Percentiles rank a stretch among this genome's conserved stretches.
Conservation (phyloP, 2,888 invertebrate species). For the Pachydiplax longipennis region DNA sequence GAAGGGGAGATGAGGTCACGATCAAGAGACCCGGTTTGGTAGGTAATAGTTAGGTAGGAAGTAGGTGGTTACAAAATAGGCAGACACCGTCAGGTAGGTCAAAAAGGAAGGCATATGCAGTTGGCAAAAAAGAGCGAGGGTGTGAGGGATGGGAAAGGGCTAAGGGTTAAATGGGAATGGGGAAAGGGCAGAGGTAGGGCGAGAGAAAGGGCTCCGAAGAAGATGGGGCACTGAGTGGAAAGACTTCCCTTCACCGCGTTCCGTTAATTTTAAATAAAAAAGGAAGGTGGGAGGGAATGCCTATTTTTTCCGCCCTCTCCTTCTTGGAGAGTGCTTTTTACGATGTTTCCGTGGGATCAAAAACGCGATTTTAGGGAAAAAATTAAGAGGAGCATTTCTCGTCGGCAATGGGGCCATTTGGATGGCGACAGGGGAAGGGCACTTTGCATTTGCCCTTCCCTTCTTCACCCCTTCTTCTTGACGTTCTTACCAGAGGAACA, state of each 20-base stretch:
- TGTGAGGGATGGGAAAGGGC: neutral
- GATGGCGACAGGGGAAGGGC: neutral
- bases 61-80: neutral
- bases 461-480: neutral
- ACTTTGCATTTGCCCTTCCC: neutral
- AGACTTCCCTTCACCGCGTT: slow-evolving; percentile 44
- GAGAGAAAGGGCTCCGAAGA: neutral
- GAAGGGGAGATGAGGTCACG: neutral
- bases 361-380: slow-evolving; percentile 39
- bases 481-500: neutral
- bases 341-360: slow-evolving; percentile 43
- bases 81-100: neutral
- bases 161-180: neutral
- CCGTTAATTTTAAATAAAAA: slow-evolving; percentile 44
- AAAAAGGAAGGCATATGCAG: neutral
- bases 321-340: slow-evolving; percentile 33
- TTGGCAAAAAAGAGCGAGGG: neutral
- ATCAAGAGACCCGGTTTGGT: neutral
- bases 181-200: neutral
- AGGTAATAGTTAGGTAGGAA: neutral
- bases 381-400: slow-evolving; percentile 16
- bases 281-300: neutral
- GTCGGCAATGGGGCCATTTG: slow-evolving; percentile 30
- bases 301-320: neutral
- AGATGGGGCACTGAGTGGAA: slow-evolving; percentile 37